Evolutionary conservation across 1,140 invertebrate genomes (phyloP).

Genomic region (Protaetia brevitarsis): DNA sequence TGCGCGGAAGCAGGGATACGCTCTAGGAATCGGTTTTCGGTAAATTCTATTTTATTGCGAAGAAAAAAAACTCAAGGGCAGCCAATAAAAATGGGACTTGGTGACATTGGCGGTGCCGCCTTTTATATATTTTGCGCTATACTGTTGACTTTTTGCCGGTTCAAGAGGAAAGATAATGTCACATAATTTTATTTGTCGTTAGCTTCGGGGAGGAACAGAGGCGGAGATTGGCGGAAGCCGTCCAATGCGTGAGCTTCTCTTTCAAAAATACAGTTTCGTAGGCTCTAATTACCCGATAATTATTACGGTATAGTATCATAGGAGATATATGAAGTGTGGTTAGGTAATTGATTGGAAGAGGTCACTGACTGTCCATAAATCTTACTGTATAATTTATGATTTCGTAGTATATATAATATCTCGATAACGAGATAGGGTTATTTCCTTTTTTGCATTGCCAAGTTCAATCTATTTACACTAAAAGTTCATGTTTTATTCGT

Average conservation of each 20-base stretch:
- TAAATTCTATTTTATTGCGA: slow-evolving; percentile 17
- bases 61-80: background rate
- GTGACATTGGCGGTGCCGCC: background rate
- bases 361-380: too few species aligned
- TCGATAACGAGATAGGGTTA: too few species aligned
- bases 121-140: background rate
- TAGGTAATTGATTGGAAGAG: too few species aligned
- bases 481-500: too few species aligned
- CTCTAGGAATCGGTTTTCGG: background rate
- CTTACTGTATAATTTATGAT: too few species aligned
- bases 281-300: background rate
- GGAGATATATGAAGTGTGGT: background rate
- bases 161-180: slow-evolving; percentile 13
- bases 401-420: too few species aligned
- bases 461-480: too few species aligned
- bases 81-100: slow-evolving; percentile 8
- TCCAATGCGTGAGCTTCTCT: slow-evolving; percentile 2
- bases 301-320: background rate
- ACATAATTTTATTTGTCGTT: slow-evolving; percentile 15
- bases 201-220: slow-evolving; percentile 9
- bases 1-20: slow-evolving; percentile 1
- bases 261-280: background rate
- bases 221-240: slow-evolving; percentile 9
- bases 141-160: slow-evolving; percentile 7
- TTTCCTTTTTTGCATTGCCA: too few species aligned